phyloP scores from a whole-genome alignment of 2,888 invertebrate genomes.

The Cataglyphis altisquamis region DNA sequence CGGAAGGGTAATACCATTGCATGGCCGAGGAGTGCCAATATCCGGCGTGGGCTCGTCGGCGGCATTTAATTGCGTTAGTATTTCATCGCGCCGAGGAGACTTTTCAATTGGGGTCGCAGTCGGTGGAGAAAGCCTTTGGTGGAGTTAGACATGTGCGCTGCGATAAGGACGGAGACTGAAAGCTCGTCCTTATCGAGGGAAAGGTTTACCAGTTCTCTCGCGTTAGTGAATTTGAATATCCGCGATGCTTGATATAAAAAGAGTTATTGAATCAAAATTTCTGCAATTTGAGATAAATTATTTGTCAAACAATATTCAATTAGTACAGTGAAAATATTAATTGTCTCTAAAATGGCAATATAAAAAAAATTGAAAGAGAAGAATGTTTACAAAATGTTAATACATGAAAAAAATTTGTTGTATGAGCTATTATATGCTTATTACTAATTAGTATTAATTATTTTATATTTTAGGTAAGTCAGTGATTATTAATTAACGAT shows the following conservation, averaged over 20 bases:
- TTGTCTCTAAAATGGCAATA: neutral
- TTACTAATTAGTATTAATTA: constrained; percentile 12
- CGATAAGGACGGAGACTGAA: neutral
- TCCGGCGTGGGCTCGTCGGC: constrained; percentile 82
- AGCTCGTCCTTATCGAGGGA: neutral
- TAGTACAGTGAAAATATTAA: neutral
- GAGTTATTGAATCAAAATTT: too few species aligned
- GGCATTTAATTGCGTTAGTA: constrained; percentile 85
- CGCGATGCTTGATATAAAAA: neutral
- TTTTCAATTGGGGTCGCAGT: constrained; percentile 64
- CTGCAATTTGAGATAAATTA: neutral
- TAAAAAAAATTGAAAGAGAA: neutral
- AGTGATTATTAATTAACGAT: neutral
- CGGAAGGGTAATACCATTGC: constrained; percentile 83
- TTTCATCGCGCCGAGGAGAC: constrained; percentile 78
- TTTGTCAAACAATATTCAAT: neutral
- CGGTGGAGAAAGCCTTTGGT: constrained; percentile 27
- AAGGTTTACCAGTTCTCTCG: neutral
- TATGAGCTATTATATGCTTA: neutral
- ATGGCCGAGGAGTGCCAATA: constrained; percentile 84
- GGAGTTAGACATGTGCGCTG: constrained; percentile 4
- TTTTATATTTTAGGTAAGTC: constrained; percentile 22
- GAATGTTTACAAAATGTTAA: neutral
- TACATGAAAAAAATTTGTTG: neutral
- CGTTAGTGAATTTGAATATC: neutral